These are phyloP conservation scores for Montipora capitata DNA, from an alignment of 92 coral and sea anemone species.

Conservation along the genomic window DNA sequence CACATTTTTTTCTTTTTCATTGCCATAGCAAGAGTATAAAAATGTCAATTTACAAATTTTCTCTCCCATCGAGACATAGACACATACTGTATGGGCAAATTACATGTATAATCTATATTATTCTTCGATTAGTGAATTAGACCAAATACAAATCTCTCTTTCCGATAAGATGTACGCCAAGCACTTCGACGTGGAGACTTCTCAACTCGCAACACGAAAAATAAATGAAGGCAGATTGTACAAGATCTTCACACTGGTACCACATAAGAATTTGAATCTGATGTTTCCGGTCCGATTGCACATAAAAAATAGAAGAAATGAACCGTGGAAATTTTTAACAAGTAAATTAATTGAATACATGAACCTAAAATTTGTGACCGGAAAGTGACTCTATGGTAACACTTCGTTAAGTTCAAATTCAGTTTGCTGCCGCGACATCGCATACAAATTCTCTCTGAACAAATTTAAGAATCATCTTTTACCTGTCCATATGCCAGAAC, in stretches of 20 bases:
- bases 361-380: constrained; percentile 27
- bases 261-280: background rate
- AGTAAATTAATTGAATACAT: constrained; percentile 1
- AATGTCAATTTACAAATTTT: background rate
- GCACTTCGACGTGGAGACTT: background rate
- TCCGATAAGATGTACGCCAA: background rate
- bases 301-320: background rate
- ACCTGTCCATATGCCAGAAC: constrained; percentile 99
- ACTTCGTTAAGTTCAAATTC: background rate
- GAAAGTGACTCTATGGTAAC: background rate
- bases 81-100: background rate
- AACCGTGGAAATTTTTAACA: constrained; percentile 12
- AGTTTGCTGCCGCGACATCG: background rate
- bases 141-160: constrained; percentile 1
- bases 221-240: constrained; percentile 11
- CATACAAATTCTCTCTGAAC: background rate
- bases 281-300: background rate
- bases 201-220: constrained; percentile 1
- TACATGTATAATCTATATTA: background rate
- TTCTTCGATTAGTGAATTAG: constrained; percentile 22
- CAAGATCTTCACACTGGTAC: background rate
- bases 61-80: background rate
- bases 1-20: background rate
- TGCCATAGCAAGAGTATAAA: background rate
- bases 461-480: constrained; percentile 5